Base-by-base conservation (phyloP, 2,888 invertebrate genomes). In the Drosophila tripunctata region DNA sequence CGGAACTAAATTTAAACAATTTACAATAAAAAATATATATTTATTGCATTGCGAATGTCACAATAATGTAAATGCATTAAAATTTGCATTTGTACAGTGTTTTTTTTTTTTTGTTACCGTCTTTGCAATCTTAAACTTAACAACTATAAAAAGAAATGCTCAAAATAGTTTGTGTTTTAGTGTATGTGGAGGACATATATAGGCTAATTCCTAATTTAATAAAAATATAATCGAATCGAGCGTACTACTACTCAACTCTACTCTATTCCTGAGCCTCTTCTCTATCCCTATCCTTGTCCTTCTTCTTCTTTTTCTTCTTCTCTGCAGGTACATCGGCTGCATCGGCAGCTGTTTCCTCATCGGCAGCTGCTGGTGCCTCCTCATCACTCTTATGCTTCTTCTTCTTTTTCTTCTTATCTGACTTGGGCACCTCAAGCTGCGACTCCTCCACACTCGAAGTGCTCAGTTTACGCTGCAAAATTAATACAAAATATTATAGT, bases 271-370 rank as follows among this genome's bases (percentile, higher is more conserved):
- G 77, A 54, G 92, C 92, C 36, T 92, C 93, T 60, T 92, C 93
- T 52, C 74, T 64, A 21, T 93, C 94, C 79, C 93, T 93, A 63
- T 94, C 93, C 91, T 94, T 94, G 87, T 94, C 94, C 69, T 88
- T 95, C 92, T 95, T 95, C 92, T 95, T 95, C 92, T 95, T 95
- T 90, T 95, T 95, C 89, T 95, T 95, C 90, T 95, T 95, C 40
- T 82, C 83, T 58, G 83, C 88, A 41, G 88, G 90, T 67, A 57
- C 79, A 86, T 90, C 92, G 51, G 67, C 81, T 6, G 64, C 67
- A 15, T 69, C 90, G 12, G 89, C 69, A 40, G 41, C 4, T 19
- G 72, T 30, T 19, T 58, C 90, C 3, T 74, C 83, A 12, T 41
- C 75, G 35, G 47, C 21, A 19, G 78, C 78, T 3, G 88, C 66